A percentile compares a stretch with the other conserved stretches of the same genome.
phyloP scores from a whole-genome alignment of 2,797 vertebrate genomes.

The Macropodus opercularis region DNA sequence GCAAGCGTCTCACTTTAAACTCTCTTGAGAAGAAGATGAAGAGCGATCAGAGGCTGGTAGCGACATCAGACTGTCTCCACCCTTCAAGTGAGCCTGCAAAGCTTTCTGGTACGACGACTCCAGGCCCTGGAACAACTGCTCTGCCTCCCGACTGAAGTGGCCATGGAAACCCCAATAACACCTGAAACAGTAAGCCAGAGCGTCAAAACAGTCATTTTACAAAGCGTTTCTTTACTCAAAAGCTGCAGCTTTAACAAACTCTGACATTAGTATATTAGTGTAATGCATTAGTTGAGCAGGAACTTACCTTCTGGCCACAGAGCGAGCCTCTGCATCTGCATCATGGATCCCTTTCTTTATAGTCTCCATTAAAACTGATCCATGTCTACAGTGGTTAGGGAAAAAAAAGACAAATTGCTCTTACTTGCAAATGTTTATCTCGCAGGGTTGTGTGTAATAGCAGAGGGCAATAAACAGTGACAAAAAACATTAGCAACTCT shows the following conservation, averaged over 20 bases:
- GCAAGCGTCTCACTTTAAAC: constrained; percentile 87
- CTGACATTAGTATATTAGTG: too few relatives aligned
- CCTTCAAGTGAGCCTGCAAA: constrained; percentile 91
- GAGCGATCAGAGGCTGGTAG: constrained; percentile 94
- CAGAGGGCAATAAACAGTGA: too few relatives aligned
- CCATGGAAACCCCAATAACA: constrained; percentile 94
- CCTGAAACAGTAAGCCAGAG: constrained; percentile 65
- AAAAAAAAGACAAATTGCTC: neutral
- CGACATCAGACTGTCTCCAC: constrained; percentile 89
- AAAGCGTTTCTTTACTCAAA: too few relatives aligned
- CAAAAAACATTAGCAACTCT: too few relatives aligned
- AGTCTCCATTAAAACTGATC: constrained; percentile 89
- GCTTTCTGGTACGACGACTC: constrained; percentile 96
- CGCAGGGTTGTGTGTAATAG: neutral
- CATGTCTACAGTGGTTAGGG: constrained; percentile 81
- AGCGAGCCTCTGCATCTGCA: constrained; percentile 93
- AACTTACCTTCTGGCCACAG: constrained; percentile 93
- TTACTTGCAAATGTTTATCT: too few relatives aligned
- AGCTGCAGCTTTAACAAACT: too few relatives aligned
- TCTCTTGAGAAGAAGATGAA: constrained; percentile 97
- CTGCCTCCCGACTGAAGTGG: constrained; percentile 93
- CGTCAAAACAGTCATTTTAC: too few relatives aligned
- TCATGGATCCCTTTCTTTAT: constrained; percentile 97
- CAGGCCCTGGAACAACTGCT: constrained; percentile 90
- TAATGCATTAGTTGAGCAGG: fast-evolving